Evolutionary conservation across 2,113 vertebrate species (phyloP).

Genomic region (Anguilla japonica): DNA sequence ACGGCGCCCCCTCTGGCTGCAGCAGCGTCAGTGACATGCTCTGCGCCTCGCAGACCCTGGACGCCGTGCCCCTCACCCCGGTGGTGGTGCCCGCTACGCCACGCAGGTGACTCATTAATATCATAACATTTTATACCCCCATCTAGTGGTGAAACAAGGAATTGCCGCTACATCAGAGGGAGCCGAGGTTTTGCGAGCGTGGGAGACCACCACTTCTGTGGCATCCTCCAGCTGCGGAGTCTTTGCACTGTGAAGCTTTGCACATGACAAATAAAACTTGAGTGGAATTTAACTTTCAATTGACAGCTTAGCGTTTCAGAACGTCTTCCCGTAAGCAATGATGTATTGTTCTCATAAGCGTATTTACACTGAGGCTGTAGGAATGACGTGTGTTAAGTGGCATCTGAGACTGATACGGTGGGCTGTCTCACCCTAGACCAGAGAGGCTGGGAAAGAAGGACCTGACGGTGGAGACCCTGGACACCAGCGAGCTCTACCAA

Average conservation of each 20-base stretch:
- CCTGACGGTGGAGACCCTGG: conserved; percentile 53
- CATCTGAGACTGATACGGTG: background rate
- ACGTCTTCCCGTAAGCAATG: too few species aligned
- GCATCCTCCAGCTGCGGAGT: too few species aligned
- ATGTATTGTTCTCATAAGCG: too few species aligned
- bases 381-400: too few species aligned
- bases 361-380: too few species aligned
- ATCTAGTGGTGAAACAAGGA: background rate
- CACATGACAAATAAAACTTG: background rate
- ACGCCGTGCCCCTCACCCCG: conserved; percentile 72
- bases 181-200: background rate
- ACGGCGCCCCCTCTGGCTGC: conserved; percentile 30
- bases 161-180: background rate
- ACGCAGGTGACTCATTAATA: conserved; percentile 58
- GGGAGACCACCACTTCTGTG: background rate
- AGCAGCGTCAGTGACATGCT: conserved; percentile 67
- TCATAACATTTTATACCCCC: too few species aligned
- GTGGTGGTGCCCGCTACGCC: conserved; percentile 51
- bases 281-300: too few species aligned
- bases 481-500: conserved; percentile 48
- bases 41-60: conserved; percentile 73
- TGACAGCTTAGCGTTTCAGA: too few species aligned
- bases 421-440: conserved; percentile 50
- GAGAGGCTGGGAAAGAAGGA: conserved; percentile 66
- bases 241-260: background rate